Evolutionary conservation across 2,797 vertebrate genomes (phyloP).

Genomic region (Phataginus tricuspis): DNA sequence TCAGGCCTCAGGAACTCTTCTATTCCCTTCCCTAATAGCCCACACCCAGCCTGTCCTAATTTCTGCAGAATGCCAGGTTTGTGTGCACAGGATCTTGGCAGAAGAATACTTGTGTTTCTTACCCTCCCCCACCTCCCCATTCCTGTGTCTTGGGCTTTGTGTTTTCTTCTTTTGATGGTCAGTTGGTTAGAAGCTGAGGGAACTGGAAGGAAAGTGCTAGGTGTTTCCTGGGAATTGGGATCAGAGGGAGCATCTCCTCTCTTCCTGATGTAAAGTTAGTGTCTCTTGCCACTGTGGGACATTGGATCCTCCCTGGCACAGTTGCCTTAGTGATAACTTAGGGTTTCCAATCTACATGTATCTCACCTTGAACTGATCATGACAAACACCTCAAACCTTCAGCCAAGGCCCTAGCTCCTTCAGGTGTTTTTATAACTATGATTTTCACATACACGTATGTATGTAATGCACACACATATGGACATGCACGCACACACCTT

Average conservation of each 20-base stretch:
- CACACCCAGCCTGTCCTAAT: not conserved
- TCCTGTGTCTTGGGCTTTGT: constrained; percentile 59
- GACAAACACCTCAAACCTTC: constrained; percentile 50
- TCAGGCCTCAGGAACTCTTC: constrained; percentile 88
- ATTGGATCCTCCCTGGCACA: not conserved
- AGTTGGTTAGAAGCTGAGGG: constrained; percentile 62
- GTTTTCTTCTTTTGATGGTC: constrained; percentile 38
- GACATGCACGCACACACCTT: not conserved
- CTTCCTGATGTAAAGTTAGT: not conserved
- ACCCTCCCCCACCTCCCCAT: not conserved
- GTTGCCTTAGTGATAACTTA: constrained; percentile 5
- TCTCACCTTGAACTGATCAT: constrained; percentile 27
- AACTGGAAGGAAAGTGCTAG: constrained; percentile 44
- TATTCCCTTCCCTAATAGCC: constrained; percentile 69
- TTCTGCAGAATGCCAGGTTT: constrained; percentile 71
- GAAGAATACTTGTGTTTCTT: constrained; percentile 47
- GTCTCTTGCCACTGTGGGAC: constrained; percentile 40
- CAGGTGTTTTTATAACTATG: constrained; percentile 55
- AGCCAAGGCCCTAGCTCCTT: constrained; percentile 9
- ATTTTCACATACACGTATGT: constrained; percentile 48
- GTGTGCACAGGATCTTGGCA: constrained; percentile 28
- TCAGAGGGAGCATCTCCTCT: not conserved
- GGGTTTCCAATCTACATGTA: not conserved
- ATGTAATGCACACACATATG: not conserved
- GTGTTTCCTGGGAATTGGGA: constrained; percentile 35